Percentiles rank a stretch among this genome's conserved stretches.
Evolutionary conservation across 2,888 invertebrate species (phyloP).

Genomic region (Hyppa rectilinea): DNA sequence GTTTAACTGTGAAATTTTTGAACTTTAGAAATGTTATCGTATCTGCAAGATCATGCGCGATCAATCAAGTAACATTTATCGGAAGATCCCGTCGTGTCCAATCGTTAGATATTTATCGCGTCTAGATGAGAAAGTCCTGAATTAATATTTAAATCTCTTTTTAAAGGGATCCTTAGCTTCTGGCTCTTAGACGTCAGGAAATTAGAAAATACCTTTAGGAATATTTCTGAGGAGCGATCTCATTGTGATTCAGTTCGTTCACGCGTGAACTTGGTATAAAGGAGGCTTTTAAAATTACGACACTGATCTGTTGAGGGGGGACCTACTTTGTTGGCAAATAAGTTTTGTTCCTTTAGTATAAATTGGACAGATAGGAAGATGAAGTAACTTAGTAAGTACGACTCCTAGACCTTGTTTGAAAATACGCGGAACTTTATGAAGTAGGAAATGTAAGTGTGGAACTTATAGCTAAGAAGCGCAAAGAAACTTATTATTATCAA

Average conservation of each 20-base stretch:
- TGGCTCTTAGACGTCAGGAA: conserved; percentile 20
- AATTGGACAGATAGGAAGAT: neutral
- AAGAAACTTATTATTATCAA: neutral
- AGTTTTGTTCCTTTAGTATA: conserved; percentile 14
- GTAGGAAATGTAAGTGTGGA: neutral
- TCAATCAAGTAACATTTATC: conserved; percentile 30
- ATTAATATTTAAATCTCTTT: conserved; percentile 8
- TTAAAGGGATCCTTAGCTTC: neutral
- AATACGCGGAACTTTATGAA: neutral
- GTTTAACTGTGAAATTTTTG: too few species aligned
- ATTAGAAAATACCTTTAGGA: conserved; percentile 42
- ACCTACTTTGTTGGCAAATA: neutral
- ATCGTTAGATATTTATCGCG: neutral
- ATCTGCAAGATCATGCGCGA: neutral
- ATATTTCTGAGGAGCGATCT: conserved; percentile 25
- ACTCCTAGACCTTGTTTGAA: neutral
- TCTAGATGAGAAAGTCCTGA: neutral
- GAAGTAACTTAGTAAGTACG: neutral
- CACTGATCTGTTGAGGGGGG: conserved; percentile 14
- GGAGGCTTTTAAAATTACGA: conserved; percentile 28
- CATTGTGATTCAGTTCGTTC: conserved; percentile 35
- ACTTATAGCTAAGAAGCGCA: neutral
- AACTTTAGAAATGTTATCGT: neutral
- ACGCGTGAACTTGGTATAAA: conserved; percentile 31
- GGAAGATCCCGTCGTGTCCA: neutral